phyloP scores from a whole-genome alignment of 1,140 invertebrate genomes.

The Euura saliciscinereae region DNA sequence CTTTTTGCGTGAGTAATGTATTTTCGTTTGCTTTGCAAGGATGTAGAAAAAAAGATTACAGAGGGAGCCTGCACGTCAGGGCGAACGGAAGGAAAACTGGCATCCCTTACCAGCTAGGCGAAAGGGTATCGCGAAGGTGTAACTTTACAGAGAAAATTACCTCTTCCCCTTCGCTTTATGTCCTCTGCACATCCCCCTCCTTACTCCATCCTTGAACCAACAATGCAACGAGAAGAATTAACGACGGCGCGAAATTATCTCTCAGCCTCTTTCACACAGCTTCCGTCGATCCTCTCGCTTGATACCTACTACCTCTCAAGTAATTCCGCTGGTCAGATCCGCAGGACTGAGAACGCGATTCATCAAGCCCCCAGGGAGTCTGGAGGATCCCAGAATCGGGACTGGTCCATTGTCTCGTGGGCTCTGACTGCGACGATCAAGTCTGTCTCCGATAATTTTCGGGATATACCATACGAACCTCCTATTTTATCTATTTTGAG shows the following conservation, averaged over 20 bases:
- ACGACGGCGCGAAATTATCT: too few species aligned
- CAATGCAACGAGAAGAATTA: background rate
- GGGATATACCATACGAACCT: too few species aligned
- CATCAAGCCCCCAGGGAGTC: background rate
- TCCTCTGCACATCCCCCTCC: background rate
- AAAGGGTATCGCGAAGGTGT: background rate
- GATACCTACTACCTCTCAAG: background rate
- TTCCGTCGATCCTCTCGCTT: background rate
- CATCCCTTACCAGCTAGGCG: too few species aligned
- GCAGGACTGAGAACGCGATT: background rate
- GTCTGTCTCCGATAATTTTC: too few species aligned
- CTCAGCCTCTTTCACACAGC: too few species aligned
- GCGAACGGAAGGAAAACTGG: too few species aligned
- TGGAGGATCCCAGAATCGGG: background rate
- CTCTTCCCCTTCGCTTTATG: background rate
- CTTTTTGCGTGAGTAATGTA: too few species aligned
- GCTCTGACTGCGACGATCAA: too few species aligned
- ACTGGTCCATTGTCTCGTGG: conserved; percentile 1
- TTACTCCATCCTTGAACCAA: background rate
- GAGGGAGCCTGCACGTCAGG: too few species aligned
- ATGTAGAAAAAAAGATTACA: too few species aligned
- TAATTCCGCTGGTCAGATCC: background rate
- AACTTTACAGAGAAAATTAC: background rate
- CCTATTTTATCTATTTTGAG: too few species aligned
- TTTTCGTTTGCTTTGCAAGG: too few species aligned